Percentiles rank a stretch among this genome's conserved stretches.
Conservation (phyloP, 2,888 invertebrate species). For the Cephus sareptanus region DNA sequence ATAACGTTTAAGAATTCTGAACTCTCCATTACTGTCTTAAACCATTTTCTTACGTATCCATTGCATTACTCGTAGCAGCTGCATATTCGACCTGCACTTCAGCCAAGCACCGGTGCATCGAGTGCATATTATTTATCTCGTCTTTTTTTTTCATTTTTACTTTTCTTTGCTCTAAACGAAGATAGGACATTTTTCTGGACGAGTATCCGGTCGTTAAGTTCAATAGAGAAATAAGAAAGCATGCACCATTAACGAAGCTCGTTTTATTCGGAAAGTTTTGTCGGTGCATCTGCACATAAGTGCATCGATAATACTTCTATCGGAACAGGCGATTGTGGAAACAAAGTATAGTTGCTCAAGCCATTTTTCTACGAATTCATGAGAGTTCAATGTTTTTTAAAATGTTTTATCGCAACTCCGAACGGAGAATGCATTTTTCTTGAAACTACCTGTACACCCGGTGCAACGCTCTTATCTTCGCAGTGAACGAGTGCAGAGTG, state of each 20-base stretch:
- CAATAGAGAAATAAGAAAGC: not conserved
- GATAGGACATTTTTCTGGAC: not conserved
- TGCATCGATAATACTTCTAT: not conserved
- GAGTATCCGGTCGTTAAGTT: not conserved
- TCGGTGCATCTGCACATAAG: not conserved
- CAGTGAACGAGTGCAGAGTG: not conserved
- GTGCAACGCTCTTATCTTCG: not conserved
- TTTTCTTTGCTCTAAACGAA: not conserved
- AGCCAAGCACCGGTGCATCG: not conserved
- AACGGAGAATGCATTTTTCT: not conserved
- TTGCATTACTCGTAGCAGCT: not conserved
- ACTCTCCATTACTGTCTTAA: not conserved
- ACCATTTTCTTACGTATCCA: not conserved
- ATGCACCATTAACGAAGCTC: not conserved
- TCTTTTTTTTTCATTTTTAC: not conserved
- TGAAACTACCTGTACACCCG: not conserved
- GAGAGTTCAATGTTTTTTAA: not conserved
- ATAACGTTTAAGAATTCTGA: not conserved
- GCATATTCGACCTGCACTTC: not conserved
- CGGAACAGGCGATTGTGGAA: not conserved
- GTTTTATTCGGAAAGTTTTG: not conserved
- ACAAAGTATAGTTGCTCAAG: not conserved
- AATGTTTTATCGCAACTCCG: not conserved
- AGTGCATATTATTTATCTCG: not conserved
- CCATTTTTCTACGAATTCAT: not conserved